Percentiles rank a stretch among this genome's conserved stretches.
phyloP scores from a whole-genome alignment of 2,888 invertebrate genomes.

The Fragum fragum region DNA sequence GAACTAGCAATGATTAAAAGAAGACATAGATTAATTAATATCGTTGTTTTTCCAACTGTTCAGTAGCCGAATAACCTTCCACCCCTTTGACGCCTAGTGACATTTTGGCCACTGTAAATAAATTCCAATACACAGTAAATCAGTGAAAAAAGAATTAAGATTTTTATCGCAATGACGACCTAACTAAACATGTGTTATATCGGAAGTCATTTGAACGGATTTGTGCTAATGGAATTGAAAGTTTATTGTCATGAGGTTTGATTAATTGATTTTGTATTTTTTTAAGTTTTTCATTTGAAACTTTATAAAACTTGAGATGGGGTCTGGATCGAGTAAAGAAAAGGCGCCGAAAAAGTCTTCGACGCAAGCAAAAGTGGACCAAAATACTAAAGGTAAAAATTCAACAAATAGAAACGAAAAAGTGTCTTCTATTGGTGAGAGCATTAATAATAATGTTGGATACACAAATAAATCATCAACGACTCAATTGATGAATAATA shows the following conservation, averaged over 20 bases:
- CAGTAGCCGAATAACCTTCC: not conserved
- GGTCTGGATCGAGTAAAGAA: slow-evolving; percentile 52
- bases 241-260: not conserved
- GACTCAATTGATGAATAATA: not conserved
- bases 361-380: slow-evolving; percentile 5
- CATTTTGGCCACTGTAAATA: slow-evolving; percentile 23
- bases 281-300: not conserved
- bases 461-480: not conserved
- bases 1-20: too few species aligned
- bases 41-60: too few species aligned
- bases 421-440: slow-evolving; percentile 13
- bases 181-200: not conserved
- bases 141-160: slow-evolving; percentile 1
- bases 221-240: not conserved
- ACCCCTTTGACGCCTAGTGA: slow-evolving; percentile 19
- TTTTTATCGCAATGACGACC: slow-evolving; percentile 13
- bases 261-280: not conserved
- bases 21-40: too few species aligned
- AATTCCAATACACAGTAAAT: slow-evolving; percentile 27
- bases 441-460: not conserved
- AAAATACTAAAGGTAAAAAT: slow-evolving; percentile 7
- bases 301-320: slow-evolving; percentile 34
- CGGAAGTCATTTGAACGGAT: not conserved
- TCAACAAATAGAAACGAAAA: slow-evolving; percentile 13
- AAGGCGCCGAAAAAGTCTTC: slow-evolving; percentile 29